Base-by-base conservation (phyloP, 2,797 vertebrate species). In the Syndactyla subalaris region DNA sequence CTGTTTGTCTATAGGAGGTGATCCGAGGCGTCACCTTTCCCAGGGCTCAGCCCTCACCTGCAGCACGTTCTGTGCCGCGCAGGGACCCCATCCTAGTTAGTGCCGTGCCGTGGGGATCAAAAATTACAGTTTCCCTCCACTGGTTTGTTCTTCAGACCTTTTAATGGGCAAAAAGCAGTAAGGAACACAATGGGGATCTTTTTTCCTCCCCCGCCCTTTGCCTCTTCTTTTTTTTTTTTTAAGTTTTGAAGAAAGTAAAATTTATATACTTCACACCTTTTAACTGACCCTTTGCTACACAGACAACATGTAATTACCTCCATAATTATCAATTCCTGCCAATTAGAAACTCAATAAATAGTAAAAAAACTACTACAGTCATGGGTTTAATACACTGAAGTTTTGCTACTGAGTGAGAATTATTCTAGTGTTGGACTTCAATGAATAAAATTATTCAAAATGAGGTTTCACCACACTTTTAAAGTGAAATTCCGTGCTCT, bases 1-100 rank as follows among this genome's bases (percentile, higher is more conserved):
- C 26, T 93, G 94, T 97, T 96, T 93, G 95, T 96, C 94, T 96
- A 78, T 81, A 70, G 95, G 27, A 73, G 93, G 89, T 94, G 96
- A 95, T 78, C 89, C 17, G 79, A 70, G 51, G 14, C 85, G 94
- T 97, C 95, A 97, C 96, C 96, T 93, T 94, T 96, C 87, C 94
- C 57, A 78, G 92, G 91, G 93, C 96, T 95, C 75, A 93, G 79
- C 93, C 73, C 52, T 92, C 91, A 96, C 91, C 92, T 85, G 91
- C 66, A 87, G 82, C 93, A 92, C 7, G 1, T 77, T 51, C 1
- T 5, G 67, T 71, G 4, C 21, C 9, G 2, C 61, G 70, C 54
- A 92, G 94, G 92, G 71, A 91, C 83, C 89, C 85, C 66, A 59
- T 66, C 88, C 93, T 84, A 94, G 82, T 93, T 96, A 97, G 39